These are phyloP conservation scores for Mythimna impura DNA, from an alignment of 2,888 invertebrate genomes.

Conservation along the genomic window DNA sequence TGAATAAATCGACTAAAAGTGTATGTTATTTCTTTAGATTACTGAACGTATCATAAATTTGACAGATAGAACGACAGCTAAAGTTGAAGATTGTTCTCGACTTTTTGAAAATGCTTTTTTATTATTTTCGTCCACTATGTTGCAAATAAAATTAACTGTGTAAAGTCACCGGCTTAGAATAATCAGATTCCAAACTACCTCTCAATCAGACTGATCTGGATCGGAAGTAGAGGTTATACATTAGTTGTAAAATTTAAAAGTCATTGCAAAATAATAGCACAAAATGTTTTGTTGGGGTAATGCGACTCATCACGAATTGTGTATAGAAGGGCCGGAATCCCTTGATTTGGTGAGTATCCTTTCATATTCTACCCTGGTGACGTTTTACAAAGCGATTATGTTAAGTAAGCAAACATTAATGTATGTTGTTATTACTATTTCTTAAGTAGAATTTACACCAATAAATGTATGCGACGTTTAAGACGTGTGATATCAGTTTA, in stretches of 20 bases:
- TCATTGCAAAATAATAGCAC: slow-evolving; percentile 66
- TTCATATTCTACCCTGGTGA: neutral
- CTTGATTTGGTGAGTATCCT: slow-evolving; percentile 81
- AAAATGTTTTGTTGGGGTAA: slow-evolving; percentile 90
- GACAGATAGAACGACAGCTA: slow-evolving; percentile 53
- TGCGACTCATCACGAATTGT: slow-evolving; percentile 88
- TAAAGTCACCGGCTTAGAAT: slow-evolving; percentile 59
- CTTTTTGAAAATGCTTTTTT: slow-evolving; percentile 77
- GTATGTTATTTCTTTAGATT: slow-evolving; percentile 2
- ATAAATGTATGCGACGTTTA: neutral
- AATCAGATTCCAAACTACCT: slow-evolving; percentile 67
- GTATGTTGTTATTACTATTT: slow-evolving; percentile 12
- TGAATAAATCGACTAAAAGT: slow-evolving; percentile 13
- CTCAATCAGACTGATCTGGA: slow-evolving; percentile 70
- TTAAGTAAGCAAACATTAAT: slow-evolving; percentile 5
- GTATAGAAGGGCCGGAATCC: slow-evolving; percentile 80
- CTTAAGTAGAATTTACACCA: neutral
- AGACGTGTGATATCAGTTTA: neutral
- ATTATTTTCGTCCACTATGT: slow-evolving; percentile 73
- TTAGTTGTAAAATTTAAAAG: slow-evolving; percentile 69
- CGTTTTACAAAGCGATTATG: neutral
- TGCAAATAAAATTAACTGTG: slow-evolving; percentile 72
- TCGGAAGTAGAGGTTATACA: slow-evolving; percentile 76
- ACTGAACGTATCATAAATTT: slow-evolving; percentile 39
- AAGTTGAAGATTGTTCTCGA: slow-evolving; percentile 85